Conservation (phyloP, 2,797 vertebrate genomes). For the Hapalemur alaotrensis region DNA sequence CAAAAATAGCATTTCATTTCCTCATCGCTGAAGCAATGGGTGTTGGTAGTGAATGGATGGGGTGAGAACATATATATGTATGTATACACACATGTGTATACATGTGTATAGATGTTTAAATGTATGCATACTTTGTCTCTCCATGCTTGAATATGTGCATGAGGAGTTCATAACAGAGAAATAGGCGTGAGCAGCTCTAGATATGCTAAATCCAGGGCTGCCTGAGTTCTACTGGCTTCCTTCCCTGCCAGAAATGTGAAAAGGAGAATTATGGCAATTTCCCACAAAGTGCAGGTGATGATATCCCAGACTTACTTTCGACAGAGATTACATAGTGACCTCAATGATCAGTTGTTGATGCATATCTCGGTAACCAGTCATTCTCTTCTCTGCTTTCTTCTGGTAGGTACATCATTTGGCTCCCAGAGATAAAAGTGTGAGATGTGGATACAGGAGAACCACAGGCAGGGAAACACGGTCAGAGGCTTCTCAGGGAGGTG, state of each 20-base stretch:
- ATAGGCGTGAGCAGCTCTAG: neutral
- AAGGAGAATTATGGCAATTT: neutral
- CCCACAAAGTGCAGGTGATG: neutral
- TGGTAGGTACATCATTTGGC: neutral
- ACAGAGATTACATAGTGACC: neutral
- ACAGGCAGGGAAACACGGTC: neutral
- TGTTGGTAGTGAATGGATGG: neutral
- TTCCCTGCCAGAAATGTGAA: neutral
- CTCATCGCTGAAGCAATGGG: neutral
- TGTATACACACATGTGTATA: neutral
- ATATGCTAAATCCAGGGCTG: neutral
- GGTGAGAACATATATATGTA: neutral
- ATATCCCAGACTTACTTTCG: neutral
- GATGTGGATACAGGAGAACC: neutral
- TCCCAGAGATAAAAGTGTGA: neutral
- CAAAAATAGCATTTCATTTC: constrained; percentile 41
- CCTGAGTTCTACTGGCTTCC: neutral
- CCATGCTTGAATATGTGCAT: neutral
- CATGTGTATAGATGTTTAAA: neutral
- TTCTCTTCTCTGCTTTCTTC: neutral
- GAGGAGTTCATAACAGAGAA: neutral
- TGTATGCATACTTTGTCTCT: neutral
- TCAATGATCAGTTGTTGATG: neutral
- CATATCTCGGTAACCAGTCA: neutral
- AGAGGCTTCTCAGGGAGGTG: fast-evolving